Conservation (phyloP, 2,888 invertebrate species). For the Volucella inanis region DNA sequence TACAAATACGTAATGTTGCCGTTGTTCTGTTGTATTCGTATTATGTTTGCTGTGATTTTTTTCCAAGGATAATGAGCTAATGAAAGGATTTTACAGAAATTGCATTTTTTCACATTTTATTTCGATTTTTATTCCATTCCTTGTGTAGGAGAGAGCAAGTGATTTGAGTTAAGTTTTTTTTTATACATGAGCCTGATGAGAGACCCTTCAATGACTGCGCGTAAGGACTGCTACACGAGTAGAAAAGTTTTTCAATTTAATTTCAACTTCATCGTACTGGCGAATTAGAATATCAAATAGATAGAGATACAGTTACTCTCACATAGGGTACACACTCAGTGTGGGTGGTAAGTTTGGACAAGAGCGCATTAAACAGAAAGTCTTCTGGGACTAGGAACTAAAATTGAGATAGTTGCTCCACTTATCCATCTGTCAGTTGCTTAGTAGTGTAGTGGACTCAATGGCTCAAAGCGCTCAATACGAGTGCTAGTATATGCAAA, state of each 20-base stretch:
- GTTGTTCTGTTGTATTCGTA: conserved; percentile 6
- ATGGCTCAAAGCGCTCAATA: conserved; percentile 17
- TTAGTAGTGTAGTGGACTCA: conserved; percentile 39
- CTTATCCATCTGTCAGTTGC: neutral
- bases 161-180: conserved; percentile 26
- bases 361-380: conserved; percentile 21
- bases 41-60: conserved; percentile 19
- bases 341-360: neutral
- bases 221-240: conserved; percentile 55
- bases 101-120: conserved; percentile 56
- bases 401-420: conserved; percentile 1
- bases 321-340: neutral
- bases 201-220: conserved; percentile 40
- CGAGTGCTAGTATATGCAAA: conserved; percentile 31
- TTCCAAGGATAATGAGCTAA: conserved; percentile 62
- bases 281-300: conserved; percentile 52
- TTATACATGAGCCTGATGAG: neutral
- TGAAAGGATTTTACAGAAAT: conserved; percentile 68
- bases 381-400: neutral
- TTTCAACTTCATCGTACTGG: conserved; percentile 64
- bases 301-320: neutral
- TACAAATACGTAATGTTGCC: too few species aligned
- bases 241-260: conserved; percentile 74
- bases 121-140: conserved; percentile 33
- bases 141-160: neutral